Base-by-base conservation (phyloP, 2,888 invertebrate species). In the Thumatha senex region DNA sequence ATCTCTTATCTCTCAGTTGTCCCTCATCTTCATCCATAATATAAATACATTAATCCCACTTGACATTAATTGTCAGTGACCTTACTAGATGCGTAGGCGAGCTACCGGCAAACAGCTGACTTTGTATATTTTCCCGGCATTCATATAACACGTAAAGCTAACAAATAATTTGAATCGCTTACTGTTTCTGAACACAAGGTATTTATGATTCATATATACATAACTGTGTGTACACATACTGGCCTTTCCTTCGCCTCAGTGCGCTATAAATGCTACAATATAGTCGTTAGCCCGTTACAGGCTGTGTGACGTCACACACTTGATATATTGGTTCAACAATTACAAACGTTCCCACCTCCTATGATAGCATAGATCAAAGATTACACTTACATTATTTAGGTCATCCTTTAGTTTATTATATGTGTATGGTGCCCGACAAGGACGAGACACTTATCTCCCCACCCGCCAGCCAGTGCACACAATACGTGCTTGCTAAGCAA, bases 281-380 rank as follows among this genome's bases (percentile, higher is more conserved):
- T 5, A 24, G 18, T 24, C 31, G 31, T 8, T 8, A 31, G 31
- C 31, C 18, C 31, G 31, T 8, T 31, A 31, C 31, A 56, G 53
- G 47, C 58, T 64, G 58, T 43, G 48, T 76, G 78, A 76, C 78
- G 76, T 80, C 80, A 78, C 67, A 50, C 59, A 56, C 64, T 64
- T 76, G 73, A 79, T 76, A 75, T 72, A 80, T 78, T 78, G 71
- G 71, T 73, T 77, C 75, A 78, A 81, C 73, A 74, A 72, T 31
- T 31, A 31, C 67, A 66, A 72, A 67, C 64, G 67, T 63, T 61
- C 61, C 55, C 67, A 63, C 69, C 63, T 72, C 56, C 61, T 52
- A 58, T 67, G 64, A 70, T 72, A 66, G 53, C 51, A 48, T 29
- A 60, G 56, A 62, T 63, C 58, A 60, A 33, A 63, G 63, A 65